These are phyloP conservation scores for Dryobotodes eremita DNA, from an alignment of 2,888 invertebrate genomes.

Conservation along the genomic window DNA sequence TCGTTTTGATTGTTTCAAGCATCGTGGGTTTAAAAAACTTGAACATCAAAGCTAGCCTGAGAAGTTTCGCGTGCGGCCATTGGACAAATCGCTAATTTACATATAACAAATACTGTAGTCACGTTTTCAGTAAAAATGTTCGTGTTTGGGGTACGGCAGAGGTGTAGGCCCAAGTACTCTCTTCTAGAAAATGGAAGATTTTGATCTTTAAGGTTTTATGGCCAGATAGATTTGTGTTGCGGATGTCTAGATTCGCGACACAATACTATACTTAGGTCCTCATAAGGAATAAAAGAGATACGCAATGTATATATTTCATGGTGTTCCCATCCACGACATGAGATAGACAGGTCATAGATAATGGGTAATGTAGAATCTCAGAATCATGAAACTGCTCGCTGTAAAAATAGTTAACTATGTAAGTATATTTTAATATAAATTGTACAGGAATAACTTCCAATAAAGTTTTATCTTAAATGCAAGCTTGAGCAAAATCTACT, in stretches of 20 bases:
- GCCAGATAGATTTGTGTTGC: constrained; percentile 62
- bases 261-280: constrained; percentile 58
- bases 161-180: constrained; percentile 60
- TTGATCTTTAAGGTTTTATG: constrained; percentile 65
- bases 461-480: neutral
- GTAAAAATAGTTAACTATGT: neutral
- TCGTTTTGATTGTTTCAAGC: constrained; percentile 41
- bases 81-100: constrained; percentile 90
- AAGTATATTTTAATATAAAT: neutral
- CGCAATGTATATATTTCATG: constrained; percentile 29
- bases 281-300: constrained; percentile 46
- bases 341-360: neutral
- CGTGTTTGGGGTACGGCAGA: constrained; percentile 73
- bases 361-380: neutral
- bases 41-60: constrained; percentile 78
- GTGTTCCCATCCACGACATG: neutral
- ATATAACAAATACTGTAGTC: constrained; percentile 91
- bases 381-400: neutral
- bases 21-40: constrained; percentile 75
- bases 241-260: constrained; percentile 49
- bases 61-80: constrained; percentile 75
- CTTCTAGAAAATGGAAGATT: constrained; percentile 63
- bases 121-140: constrained; percentile 89
- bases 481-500: neutral
- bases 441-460: neutral